Evolutionary conservation across 2,797 vertebrate genomes (phyloP), one percentile per base, ranked within the genome.

Genomic region (Poecilia wingei): DNA sequence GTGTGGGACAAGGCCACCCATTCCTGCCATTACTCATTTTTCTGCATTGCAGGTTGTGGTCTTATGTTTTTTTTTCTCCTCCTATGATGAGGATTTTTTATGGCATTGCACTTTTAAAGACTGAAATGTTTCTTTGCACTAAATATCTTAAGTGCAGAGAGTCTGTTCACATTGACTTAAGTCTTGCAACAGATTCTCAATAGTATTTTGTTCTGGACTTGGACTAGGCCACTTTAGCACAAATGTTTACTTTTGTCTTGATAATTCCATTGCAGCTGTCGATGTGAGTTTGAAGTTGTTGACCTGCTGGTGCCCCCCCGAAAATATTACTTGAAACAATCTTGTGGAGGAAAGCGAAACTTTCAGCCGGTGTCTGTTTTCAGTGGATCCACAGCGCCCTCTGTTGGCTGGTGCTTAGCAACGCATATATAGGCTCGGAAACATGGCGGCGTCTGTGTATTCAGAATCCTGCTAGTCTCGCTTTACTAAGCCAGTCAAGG

Each of bases 361-460:
- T 64, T 8, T 18, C 28, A 33, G 7, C 57, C 28, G 16, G 57
- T 61, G n/a, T n/a, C n/a, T 64, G 16, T 36, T 61, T 13, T 9
- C 64, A 22, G 36, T 36, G 71, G 3, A 20, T 16, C 25, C 28
- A 7, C 78, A 6, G 85, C 92, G 80, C 90, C 92, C 69, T 51
- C 93, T 90, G 70, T 0, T 45, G 94, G 13, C 51, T 0, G 1
- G 18, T 0, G 6, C 0, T 0, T 3, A 43, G 74, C 46, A 76
- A 8, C 79, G 57, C 91, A 89, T 31, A 72, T 68, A 78, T 72
- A 74, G 0, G 31, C 55, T 3, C 79, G 71, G 1, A 79, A 92
- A 90, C 41, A 94, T 94, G 92, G 92, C 92, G 91, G 6, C 90
- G 66, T 1, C 10, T 5, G 0, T 33, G 16, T 2, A 14, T 4